Base-by-base conservation (phyloP, 2,113 vertebrate genomes). In the Rana temporaria region DNA sequence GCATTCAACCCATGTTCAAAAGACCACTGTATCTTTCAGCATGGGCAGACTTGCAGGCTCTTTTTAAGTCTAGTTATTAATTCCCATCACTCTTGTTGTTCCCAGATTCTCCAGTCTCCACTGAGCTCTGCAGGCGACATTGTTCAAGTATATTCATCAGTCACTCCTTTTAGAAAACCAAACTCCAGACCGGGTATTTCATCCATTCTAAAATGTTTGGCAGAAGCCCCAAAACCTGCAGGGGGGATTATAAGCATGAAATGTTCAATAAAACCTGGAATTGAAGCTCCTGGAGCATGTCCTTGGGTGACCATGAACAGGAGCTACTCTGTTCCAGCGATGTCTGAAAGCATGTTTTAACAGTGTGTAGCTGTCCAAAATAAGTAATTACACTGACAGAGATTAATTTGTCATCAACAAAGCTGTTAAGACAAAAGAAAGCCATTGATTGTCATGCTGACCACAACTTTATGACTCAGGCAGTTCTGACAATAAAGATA, bases 161-260 rank as follows among this genome's bases (percentile, higher is more conserved):
- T 74, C 80, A 55, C 12, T 74, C 48, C 60, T 34, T 53, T 64
- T 24, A 48, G 60, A 26, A 72, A 18, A 52, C 42, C 26, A 32
- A 34, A 82, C 69, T 55, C 22, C 70, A 62, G 22, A 74, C 70
- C 55, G 69, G 68, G 42, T 59, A 48, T 59, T 72, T 62, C 53
- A 62, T 52, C 78, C 26, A 65, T 74, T 81, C 79, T 73, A 6
- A 56, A 62, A 52, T 55, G 14, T 59, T 73, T 82, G 80, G 80
- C 80, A 82, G 68, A 52, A 82, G 52, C 48, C 71, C 70, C 55
- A 57, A 60, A 82, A 66, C 42, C 80, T 82, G 80, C 70, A 65
- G 80, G 80, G 26, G 26, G 80, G 70, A 62, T 56, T 65, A 53
- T 30, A 59, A 82, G 67, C 48, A 48, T 70, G 67, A 82, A 74